A percentile compares a stretch with the other conserved stretches of the same genome.
phyloP scores from a whole-genome alignment of 2,888 invertebrate species.

The Apomyelois bistriatella region DNA sequence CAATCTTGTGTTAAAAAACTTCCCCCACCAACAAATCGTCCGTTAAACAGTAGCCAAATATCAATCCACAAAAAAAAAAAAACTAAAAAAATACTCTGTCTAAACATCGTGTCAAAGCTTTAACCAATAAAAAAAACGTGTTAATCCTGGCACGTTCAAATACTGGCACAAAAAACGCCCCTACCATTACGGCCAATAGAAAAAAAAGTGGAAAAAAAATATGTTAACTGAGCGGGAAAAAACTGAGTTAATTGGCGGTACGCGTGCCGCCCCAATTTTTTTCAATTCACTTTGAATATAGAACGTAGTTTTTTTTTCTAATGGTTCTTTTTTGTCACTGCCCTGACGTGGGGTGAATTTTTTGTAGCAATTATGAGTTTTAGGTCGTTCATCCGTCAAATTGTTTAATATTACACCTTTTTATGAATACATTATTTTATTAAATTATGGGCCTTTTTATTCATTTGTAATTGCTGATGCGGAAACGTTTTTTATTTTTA shows the following conservation, averaged over 20 bases:
- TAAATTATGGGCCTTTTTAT: constrained; percentile 15
- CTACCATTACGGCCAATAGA: constrained; percentile 62
- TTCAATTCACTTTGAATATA: constrained; percentile 18
- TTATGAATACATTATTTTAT: constrained; percentile 26
- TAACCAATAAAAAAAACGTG: constrained; percentile 47
- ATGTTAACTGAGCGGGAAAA: constrained; percentile 52
- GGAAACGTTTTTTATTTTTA: constrained; percentile 2
- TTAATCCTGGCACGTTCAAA: constrained; percentile 58
- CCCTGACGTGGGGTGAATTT: constrained; percentile 57
- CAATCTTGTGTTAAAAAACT: constrained; percentile 32
- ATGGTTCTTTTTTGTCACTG: constrained; percentile 30
- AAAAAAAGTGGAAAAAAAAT: constrained; percentile 49
- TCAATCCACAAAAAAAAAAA: constrained; percentile 40
- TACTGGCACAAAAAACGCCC: constrained; percentile 59
- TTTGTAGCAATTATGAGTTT: constrained; percentile 62
- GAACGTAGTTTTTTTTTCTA: constrained; percentile 34
- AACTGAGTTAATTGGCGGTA: constrained; percentile 66
- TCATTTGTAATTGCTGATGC: constrained; percentile 8
- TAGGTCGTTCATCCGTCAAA: constrained; percentile 45
- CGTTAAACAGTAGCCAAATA: constrained; percentile 64
- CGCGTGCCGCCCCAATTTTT: constrained; percentile 67
- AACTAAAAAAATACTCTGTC: constrained; percentile 39
- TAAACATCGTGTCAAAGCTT: constrained; percentile 65
- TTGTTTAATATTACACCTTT: constrained; percentile 62
- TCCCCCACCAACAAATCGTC: constrained; percentile 43